A percentile compares a stretch with the other conserved stretches of the same genome.
Conservation (phyloP, 2,888 invertebrate species). For the Cantharis rustica region DNA sequence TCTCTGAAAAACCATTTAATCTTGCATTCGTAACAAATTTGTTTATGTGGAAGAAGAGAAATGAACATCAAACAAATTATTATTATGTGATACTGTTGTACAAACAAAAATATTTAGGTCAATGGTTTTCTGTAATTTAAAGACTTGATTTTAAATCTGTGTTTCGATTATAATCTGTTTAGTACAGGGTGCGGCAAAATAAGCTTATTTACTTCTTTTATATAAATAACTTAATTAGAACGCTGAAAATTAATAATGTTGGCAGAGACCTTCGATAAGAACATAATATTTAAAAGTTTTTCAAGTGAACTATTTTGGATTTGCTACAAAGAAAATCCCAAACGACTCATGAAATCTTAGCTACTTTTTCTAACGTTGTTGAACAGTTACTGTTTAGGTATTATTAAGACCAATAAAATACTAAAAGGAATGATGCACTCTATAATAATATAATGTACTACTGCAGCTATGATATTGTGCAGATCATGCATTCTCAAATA, state of each 20-base stretch:
- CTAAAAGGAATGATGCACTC: too few relatives aligned
- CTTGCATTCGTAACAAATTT: background rate
- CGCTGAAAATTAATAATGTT: background rate
- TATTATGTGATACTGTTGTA: background rate
- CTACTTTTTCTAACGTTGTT: too few relatives aligned
- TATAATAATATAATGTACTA: too few relatives aligned
- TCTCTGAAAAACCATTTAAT: background rate
- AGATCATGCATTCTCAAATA: too few relatives aligned
- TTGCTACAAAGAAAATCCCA: too few relatives aligned
- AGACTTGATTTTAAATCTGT: background rate
- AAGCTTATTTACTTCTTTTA: background rate
- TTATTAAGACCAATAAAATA: too few relatives aligned
- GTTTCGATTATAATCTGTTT: background rate
- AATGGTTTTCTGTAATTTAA: background rate
- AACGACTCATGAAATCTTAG: too few relatives aligned
- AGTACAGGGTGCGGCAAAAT: background rate
- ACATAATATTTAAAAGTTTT: too few relatives aligned
- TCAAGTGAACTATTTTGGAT: too few relatives aligned
- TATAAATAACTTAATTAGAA: background rate
- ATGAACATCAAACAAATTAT: background rate
- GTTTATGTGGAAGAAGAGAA: background rate
- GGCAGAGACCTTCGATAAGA: too few relatives aligned
- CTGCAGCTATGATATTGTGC: too few relatives aligned
- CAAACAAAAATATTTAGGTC: background rate
- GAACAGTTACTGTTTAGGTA: too few relatives aligned